These are phyloP conservation scores for Lethenteron camtschaticum DNA, from an alignment of 2,113 vertebrate genomes.

Conservation along the genomic window DNA sequence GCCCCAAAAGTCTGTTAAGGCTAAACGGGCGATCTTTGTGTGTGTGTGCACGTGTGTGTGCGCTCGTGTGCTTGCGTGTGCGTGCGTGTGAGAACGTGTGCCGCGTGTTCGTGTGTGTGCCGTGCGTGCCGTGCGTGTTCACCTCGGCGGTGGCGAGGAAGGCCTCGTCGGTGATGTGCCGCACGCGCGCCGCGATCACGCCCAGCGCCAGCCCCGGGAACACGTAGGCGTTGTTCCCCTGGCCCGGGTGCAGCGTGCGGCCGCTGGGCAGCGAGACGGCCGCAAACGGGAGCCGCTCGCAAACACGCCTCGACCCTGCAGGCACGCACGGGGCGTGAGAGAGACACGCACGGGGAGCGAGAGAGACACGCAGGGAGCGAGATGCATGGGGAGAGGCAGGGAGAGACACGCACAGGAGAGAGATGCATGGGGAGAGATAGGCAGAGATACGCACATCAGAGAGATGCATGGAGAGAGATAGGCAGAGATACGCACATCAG, in stretches of 20 bases:
- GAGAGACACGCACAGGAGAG: background rate
- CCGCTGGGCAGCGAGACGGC: conserved; percentile 57
- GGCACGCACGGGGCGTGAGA: background rate
- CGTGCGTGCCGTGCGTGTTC: background rate
- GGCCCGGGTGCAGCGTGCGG: conserved; percentile 66
- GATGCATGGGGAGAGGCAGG: too few species aligned
- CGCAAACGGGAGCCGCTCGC: conserved; percentile 78
- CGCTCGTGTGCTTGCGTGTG: too few species aligned
- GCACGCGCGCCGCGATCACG: conserved; percentile 49
- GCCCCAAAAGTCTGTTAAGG: too few species aligned
- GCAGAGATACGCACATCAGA: background rate
- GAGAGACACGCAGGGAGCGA: too few species aligned
- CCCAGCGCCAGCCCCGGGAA: conserved; percentile 85
- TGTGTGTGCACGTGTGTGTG: too few species aligned
- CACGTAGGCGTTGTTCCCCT: conserved; percentile 89
- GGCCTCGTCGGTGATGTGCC: conserved; percentile 71
- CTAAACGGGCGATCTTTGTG: too few species aligned
- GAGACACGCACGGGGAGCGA: too few species aligned
- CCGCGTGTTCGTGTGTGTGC: too few species aligned
- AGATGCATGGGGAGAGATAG: background rate
- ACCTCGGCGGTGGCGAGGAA: conserved; percentile 91
- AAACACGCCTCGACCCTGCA: conserved; percentile 70
- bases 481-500: too few species aligned
- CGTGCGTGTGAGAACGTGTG: too few species aligned
- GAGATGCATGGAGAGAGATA: background rate